Base-by-base conservation (phyloP, 92 coral and sea anemone species). In the Epizoanthus scotinus region DNA sequence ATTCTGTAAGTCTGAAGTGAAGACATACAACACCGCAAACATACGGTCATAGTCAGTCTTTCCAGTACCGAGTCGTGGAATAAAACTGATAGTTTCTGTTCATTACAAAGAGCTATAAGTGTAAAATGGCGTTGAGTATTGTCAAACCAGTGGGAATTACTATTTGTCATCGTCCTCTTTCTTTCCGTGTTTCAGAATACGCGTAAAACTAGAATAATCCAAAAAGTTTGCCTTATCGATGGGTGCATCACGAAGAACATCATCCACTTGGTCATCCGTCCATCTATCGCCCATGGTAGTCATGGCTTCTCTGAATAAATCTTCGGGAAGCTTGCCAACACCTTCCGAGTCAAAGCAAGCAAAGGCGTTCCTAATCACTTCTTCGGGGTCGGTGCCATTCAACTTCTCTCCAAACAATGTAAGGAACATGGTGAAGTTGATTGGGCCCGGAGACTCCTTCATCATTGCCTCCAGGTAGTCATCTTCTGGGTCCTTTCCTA, bases 301-400 rank as follows among this genome's bases (percentile, higher is more conserved):
- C 89, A 95, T 94, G 24, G 98, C 98, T 66, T 95, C 98, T 44
- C 94, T 91, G 64, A 95, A 87, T 34, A 88, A 25, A 17, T 95
- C 98, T 74, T 90, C 98, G 36, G 89, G 95, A 15, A 95, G 83
- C 71, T 91, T 87, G 2, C 98, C 98, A 59, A 29, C 83, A 3
- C 98, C 98, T 31, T 91, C 98, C 21, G 91, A 91, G 69, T 95
- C 98, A 73, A 95, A 95, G 83, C 98, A 94, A 57, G 98, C 97
- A 77, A 95, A 95, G 78, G 98, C 98, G 64, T 95, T 95, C 40
- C 87, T 71, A 13, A 95, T 95, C 66, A 95, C 98, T 24, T 95
- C 98, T 79, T 95, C 98, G 0, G 98, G 98, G 47, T 95, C 98
- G 21, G 98, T 95, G 77, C 98, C 98, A 86, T 95, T 95, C 87